Evolutionary conservation across 2,888 invertebrate species (phyloP).

Genomic region (Polydrusus pterygomalis): DNA sequence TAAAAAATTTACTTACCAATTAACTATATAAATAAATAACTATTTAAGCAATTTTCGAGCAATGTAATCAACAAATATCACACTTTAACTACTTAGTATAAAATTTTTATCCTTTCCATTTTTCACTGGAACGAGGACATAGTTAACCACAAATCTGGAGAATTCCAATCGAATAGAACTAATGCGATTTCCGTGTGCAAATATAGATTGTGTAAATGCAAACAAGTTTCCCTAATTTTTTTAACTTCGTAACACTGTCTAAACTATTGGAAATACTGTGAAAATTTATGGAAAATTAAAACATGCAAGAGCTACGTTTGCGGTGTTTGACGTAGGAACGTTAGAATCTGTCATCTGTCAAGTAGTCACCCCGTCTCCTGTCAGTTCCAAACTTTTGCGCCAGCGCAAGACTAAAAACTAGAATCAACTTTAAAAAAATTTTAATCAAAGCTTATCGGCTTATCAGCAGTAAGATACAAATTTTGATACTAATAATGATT

Average conservation of each 20-base stretch:
- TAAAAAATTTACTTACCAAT: conserved; percentile 41
- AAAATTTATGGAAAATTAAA: conserved; percentile 30
- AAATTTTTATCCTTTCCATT: conserved; percentile 52
- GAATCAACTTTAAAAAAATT: neutral
- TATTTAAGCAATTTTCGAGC: conserved; percentile 15
- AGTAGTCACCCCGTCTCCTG: conserved; percentile 12
- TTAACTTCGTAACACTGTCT: conserved; percentile 21
- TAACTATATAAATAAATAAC: conserved; percentile 36
- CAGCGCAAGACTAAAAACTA: conserved; percentile 5
- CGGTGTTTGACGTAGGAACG: conserved; percentile 45
- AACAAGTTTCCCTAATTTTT: conserved; percentile 1
- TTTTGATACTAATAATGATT: neutral
- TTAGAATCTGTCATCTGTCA: conserved; percentile 29
- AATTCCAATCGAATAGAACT: neutral
- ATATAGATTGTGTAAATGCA: neutral
- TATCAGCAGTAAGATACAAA: conserved; percentile 14
- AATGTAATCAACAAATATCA: conserved; percentile 45
- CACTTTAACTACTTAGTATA: conserved; percentile 47
- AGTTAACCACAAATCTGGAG: conserved; percentile 19
- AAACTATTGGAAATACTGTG: conserved; percentile 27
- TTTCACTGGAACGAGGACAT: conserved; percentile 38
- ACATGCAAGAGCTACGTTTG: conserved; percentile 50
- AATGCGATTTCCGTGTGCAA: conserved; percentile 10
- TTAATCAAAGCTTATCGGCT: neutral
- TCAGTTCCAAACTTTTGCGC: conserved; percentile 28